These are phyloP conservation scores for Nysson spinosus DNA, from an alignment of 2,888 invertebrate species.

Conservation along the genomic window DNA sequence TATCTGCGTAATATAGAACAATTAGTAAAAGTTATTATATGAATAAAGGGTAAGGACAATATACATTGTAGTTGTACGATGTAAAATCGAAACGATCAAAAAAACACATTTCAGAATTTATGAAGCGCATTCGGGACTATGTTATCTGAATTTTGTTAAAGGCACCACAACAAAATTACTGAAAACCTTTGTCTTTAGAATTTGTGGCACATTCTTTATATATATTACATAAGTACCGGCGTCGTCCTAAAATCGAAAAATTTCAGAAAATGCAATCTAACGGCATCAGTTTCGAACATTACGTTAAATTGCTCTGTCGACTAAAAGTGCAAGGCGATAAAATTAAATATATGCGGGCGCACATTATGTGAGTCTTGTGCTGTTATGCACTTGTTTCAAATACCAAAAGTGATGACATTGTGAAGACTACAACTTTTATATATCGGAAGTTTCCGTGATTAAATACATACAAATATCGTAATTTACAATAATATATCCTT, in stretches of 20 bases:
- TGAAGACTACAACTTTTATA: constrained; percentile 54
- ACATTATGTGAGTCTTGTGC: constrained; percentile 39
- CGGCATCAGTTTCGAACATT: constrained; percentile 39
- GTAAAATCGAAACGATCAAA: constrained; percentile 34
- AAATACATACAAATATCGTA: constrained; percentile 52
- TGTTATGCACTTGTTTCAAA: constrained; percentile 36
- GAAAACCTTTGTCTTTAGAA: constrained; percentile 28
- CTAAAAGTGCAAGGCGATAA: constrained; percentile 38
- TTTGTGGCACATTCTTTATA: constrained; percentile 33
- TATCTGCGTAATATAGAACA: constrained; percentile 29
- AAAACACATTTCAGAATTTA: constrained; percentile 28
- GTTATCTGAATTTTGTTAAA: constrained; percentile 47
- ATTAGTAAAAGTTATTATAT: constrained; percentile 34
- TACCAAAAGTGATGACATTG: constrained; percentile 55
- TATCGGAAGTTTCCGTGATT: constrained; percentile 48
- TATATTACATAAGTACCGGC: constrained; percentile 46
- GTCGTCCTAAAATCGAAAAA: constrained; percentile 26
- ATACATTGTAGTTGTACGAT: constrained; percentile 39
- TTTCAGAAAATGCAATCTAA: constrained; percentile 34
- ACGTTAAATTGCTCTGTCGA: constrained; percentile 43
- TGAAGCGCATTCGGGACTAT: constrained; percentile 30
- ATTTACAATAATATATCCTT: constrained; percentile 47
- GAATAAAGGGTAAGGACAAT: constrained; percentile 42
- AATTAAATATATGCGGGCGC: constrained; percentile 38
- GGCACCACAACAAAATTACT: constrained; percentile 47